Conservation (phyloP, 2,888 invertebrate species). For the Lithophane leautieri region DNA sequence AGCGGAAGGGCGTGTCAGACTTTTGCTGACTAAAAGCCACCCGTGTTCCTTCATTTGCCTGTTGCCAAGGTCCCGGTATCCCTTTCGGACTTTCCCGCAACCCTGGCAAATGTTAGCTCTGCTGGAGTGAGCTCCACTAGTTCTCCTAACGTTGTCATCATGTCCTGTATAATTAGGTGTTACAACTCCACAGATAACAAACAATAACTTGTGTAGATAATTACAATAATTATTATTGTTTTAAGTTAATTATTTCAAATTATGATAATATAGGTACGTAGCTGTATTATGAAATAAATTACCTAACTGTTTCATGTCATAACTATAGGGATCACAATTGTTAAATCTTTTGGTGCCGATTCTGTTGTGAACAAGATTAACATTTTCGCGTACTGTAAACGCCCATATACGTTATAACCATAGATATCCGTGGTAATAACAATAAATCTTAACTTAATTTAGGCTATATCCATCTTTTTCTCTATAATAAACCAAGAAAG, state of each 20-base stretch:
- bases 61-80: no score
- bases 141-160: neutral
- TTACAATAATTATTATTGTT: slow-evolving; percentile 27
- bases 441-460: neutral
- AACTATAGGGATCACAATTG: no score
- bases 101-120: neutral
- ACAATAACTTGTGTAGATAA: neutral
- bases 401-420: no score
- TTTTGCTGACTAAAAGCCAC: no score
- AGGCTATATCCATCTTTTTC: neutral
- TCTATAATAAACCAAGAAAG: neutral
- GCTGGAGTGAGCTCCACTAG: neutral
- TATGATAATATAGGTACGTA: neutral
- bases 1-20: no score
- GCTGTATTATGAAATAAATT: neutral
- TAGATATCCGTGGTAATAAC: no score
- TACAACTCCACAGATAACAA: slow-evolving; percentile 13
- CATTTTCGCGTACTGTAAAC: no score
- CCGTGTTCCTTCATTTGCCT: no score
- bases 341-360: neutral
- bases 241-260: slow-evolving; percentile 22
- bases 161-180: neutral
- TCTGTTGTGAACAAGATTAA: neutral
- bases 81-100: no score
- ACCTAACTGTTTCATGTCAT: neutral